Conservation (phyloP, 2,113 vertebrate genomes). For the Ibidorhyncha struthersii region DNA sequence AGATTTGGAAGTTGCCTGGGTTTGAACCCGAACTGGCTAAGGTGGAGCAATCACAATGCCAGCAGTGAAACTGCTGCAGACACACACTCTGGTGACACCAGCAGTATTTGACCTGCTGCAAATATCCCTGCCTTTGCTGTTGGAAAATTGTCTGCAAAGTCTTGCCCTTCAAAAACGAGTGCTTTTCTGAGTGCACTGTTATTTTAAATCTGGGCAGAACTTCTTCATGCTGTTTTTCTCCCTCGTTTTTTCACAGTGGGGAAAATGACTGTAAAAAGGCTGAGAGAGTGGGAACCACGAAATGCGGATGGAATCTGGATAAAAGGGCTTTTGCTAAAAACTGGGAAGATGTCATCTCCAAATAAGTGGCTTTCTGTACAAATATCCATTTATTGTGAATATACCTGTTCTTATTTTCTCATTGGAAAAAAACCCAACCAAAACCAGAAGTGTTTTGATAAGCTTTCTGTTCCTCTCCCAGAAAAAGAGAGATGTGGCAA, state of each 20-base stretch:
- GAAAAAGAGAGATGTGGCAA: neutral
- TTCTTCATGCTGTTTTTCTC: neutral
- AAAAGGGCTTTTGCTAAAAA: neutral
- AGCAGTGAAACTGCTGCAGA: neutral
- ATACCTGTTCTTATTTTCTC: neutral
- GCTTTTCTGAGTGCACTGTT: neutral
- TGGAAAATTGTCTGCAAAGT: neutral
- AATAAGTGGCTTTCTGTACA: neutral
- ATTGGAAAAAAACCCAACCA: neutral
- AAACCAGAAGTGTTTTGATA: neutral
- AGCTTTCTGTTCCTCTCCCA: neutral
- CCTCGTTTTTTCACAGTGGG: neutral
- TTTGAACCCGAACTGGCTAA: neutral
- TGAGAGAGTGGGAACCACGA: neutral
- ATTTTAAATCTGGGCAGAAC: neutral
- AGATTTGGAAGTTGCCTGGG: neutral
- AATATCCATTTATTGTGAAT: neutral
- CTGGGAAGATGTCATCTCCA: neutral
- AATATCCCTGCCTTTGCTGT: neutral
- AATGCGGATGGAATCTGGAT: neutral
- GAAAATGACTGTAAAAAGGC: neutral
- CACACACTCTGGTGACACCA: neutral
- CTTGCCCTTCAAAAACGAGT: neutral
- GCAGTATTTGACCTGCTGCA: neutral
- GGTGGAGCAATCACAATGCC: neutral